A percentile compares a stretch with the other conserved stretches of the same genome.
Evolutionary conservation across 1,140 invertebrate genomes (phyloP).

Genomic region (Danaus melanippus): DNA sequence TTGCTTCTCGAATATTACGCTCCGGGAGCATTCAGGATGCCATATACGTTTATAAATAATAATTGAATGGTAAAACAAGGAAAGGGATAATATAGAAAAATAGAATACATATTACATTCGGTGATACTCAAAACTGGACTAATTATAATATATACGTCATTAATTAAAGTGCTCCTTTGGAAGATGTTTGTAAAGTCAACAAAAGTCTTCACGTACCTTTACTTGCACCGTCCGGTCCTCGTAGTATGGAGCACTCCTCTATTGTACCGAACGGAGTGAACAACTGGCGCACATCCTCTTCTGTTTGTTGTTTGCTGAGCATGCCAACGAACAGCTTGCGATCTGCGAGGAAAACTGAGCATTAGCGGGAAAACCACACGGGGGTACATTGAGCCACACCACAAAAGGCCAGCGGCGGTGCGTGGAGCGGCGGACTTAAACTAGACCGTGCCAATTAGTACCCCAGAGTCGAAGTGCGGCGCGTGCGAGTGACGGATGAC

Average conservation of each 20-base stretch:
- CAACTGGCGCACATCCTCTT: constrained; percentile 97
- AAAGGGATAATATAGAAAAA: too few species aligned
- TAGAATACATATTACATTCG: too few species aligned
- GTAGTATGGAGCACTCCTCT: constrained; percentile 98
- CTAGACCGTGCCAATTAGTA: constrained; percentile 38
- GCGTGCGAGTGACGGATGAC: constrained; percentile 31
- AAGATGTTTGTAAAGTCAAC: too few species aligned
- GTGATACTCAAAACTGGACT: too few species aligned
- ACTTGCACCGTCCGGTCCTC: constrained; percentile 95
- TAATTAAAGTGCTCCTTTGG: too few species aligned
- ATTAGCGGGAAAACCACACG: constrained; percentile 12
- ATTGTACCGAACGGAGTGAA: constrained; percentile 97
- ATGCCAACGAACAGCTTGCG: constrained; percentile 99
- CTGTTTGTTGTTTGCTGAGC: constrained; percentile 99
- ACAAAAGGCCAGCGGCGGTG: constrained; percentile 62
- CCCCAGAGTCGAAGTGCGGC: constrained; percentile 27
- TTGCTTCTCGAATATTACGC: constrained; percentile 24
- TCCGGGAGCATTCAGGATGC: constrained; percentile 1
- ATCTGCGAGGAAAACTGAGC: constrained; percentile 75
- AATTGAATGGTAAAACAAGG: background rate
- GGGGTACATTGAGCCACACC: constrained; percentile 44
- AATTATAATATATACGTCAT: too few species aligned
- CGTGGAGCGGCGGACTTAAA: constrained; percentile 56
- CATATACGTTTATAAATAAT: constrained; percentile 4
- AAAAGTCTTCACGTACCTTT: constrained; percentile 83